Evolutionary conservation across 2,797 vertebrate species (phyloP), one percentile per base, ranked within the genome.

Genomic region (Lithobates pipiens): DNA sequence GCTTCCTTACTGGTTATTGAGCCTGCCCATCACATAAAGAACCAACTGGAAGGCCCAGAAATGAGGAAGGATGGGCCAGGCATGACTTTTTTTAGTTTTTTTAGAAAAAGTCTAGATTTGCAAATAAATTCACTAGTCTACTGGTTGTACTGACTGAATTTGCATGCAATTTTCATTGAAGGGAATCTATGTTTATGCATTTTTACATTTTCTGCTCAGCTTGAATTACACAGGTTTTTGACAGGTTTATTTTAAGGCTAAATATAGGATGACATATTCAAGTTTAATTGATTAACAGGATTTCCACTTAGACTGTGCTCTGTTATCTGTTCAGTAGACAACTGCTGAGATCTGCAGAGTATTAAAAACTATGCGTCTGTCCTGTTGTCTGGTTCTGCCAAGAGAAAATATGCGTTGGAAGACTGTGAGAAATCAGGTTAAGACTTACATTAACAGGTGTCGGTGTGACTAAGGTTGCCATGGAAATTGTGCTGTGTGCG

Each of bases 351-450:
- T 74, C 69, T 34, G 57, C 67, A 75, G 39, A 73, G 29, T 50
- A 80, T 74, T 74, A 63, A 78, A 78, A 84, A 70, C 18, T n/a
- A 63, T 85, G 32, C 21, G 0, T 42, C 67, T 50, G 23, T 42
- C 77, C 71, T 39, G 61, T 76, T 34, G 44, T 77, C 42, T 65
- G 83, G 15, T 72, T 73, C 50, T 74, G 70, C 75, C 73, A 34
- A 65, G 29, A 29, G 57, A 46, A 39, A 54, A 81, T 39, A 76
- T 57, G 18, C 46, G 39, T 46, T 76, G 80, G 71, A 76, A 65
- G 77, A 73, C n/a, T 42, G 70, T 67, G 46, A 82, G 80, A 86
- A 81, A 86, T n/a, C 23, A 86, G 81, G 81, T 75, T 83, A 83
- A 69, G 63, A 25, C 27, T 69, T 80, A 46, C 39, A 81, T 81